Evolutionary conservation across 1,140 invertebrate genomes (phyloP), one percentile per base, ranked within the genome.

Genomic region (Drosophila varians): DNA sequence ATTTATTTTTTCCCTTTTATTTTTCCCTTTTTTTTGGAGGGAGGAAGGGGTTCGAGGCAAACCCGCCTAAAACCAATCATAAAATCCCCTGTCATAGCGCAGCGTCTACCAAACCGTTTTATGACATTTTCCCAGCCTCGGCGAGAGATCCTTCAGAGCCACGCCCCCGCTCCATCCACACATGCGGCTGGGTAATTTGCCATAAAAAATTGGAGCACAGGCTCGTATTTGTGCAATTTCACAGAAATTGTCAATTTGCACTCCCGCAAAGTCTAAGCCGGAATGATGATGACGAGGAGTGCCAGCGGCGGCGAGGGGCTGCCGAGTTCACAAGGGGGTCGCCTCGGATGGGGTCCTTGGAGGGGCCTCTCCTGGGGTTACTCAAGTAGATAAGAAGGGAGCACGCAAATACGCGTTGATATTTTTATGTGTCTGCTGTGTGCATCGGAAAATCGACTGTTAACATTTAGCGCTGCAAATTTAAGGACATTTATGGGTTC

Each of bases 171-270:
- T 26, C 60, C 21, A 40, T 64, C 46, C 56, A 54, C 55, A 60
- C 40, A 79, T 86, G 82, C 56, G 77, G 64, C 77, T 55, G 64
- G 75, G 82, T 86, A 86, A 86, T 86, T 86, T 86, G 82, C 82
- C 82, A 86, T 86, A 86, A 86, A 86, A 86, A 86, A 87, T 71
- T 82, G 77, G 68, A 80, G 80, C 76, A 68, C 43, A 74, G 74
- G 53, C 80, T 70, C 82, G 77, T 86, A 86, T 86, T 87, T 86
- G 82, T 87, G 80, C 80, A 86, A 86, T 86, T 86, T 87, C 80
- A 80, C 61, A 77, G 82, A 86, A 87, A 86, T 86, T 86, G 82
- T 88, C 82, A 86, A 86, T 86, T 86, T 86, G 83, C 82, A 72
- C 83, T 74, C 80, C 75, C 74, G 73, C 66, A 64, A 86, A 86